Percentiles rank a stretch among this genome's conserved stretches.
phyloP scores from a whole-genome alignment of 2,888 invertebrate species.

The Drosophila formosana region DNA sequence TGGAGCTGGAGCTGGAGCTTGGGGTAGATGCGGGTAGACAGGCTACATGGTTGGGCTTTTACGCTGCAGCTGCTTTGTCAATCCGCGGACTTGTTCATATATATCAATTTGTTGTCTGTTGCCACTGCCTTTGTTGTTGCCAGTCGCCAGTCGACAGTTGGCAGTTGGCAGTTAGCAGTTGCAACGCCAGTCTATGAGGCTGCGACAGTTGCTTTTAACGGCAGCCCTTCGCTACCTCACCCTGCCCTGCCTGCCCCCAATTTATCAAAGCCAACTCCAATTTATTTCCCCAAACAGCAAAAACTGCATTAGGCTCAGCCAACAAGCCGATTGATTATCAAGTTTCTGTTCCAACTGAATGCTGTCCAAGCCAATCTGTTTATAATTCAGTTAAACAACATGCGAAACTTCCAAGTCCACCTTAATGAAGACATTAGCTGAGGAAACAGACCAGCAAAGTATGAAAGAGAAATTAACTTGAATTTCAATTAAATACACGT shows the following conservation, averaged over 20 bases:
- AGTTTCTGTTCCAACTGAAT: not conserved
- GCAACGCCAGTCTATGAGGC: slow-evolving; percentile 21
- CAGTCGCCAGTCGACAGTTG: not conserved
- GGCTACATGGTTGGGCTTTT: slow-evolving; percentile 73
- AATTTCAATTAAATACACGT: slow-evolving; percentile 62
- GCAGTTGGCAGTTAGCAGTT: slow-evolving; percentile 29
- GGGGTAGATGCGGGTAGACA: slow-evolving; percentile 42
- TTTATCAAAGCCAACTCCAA: slow-evolving; percentile 48
- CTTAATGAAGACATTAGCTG: slow-evolving; percentile 55
- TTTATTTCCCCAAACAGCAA: slow-evolving; percentile 25
- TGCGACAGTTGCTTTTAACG: slow-evolving; percentile 57
- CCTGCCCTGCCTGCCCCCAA: slow-evolving; percentile 24
- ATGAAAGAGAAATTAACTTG: slow-evolving; percentile 10
- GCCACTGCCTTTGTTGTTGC: slow-evolving; percentile 48
- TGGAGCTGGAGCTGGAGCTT: not conserved
- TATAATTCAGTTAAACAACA: slow-evolving; percentile 1
- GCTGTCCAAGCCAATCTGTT: not conserved
- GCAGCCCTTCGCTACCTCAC: slow-evolving; percentile 3
- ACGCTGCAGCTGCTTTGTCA: slow-evolving; percentile 78
- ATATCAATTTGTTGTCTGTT: slow-evolving; percentile 78
- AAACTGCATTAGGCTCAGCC: slow-evolving; percentile 10
- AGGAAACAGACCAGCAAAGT: not conserved
- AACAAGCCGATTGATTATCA: not conserved
- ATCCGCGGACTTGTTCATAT: slow-evolving; percentile 70
- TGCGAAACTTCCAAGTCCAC: not conserved